A percentile compares a stretch with the other conserved stretches of the same genome.
phyloP scores from a whole-genome alignment of 2,797 vertebrate genomes.

The Jordanella pulchra region DNA sequence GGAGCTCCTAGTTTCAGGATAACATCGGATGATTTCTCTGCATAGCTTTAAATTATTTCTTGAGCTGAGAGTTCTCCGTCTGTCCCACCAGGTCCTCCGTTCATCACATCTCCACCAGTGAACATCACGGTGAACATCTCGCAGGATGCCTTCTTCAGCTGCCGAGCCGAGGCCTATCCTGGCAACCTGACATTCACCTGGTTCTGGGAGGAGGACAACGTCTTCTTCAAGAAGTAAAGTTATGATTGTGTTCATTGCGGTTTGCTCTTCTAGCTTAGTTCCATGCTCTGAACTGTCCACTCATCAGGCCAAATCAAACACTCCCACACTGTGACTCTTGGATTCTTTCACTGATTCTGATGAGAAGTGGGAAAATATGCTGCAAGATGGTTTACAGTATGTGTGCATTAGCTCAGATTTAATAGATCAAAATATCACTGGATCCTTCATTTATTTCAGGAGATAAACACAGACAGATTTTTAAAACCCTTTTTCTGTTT shows the following conservation, averaged over 20 bases:
- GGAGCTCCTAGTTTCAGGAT: too few species aligned
- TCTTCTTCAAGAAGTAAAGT: constrained; percentile 99
- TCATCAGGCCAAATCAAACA: neutral
- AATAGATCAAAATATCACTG: neutral
- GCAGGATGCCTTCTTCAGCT: constrained; percentile 98
- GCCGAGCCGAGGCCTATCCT: constrained; percentile 97
- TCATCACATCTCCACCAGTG: constrained; percentile 95
- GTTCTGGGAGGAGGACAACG: constrained; percentile 98
- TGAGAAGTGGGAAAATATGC: neutral
- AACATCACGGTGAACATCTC: constrained; percentile 99
- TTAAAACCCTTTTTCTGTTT: too few species aligned
- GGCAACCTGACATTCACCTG: constrained; percentile 98
- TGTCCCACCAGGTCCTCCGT: constrained; percentile 87
- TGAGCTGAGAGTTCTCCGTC: too few species aligned
- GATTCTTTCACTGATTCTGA: neutral
- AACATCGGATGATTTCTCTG: neutral
- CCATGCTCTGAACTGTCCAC: constrained; percentile 18
- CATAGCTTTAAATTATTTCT: neutral
- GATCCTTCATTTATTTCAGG: neutral
- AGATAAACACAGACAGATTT: too few species aligned
- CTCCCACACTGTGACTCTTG: neutral
- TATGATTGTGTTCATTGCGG: constrained; percentile 76
- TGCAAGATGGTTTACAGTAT: neutral
- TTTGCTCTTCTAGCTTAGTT: constrained; percentile 26
- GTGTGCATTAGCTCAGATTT: neutral